These are phyloP conservation scores for Esox lucius DNA, from an alignment of 2,797 vertebrate species.

Conservation along the genomic window DNA sequence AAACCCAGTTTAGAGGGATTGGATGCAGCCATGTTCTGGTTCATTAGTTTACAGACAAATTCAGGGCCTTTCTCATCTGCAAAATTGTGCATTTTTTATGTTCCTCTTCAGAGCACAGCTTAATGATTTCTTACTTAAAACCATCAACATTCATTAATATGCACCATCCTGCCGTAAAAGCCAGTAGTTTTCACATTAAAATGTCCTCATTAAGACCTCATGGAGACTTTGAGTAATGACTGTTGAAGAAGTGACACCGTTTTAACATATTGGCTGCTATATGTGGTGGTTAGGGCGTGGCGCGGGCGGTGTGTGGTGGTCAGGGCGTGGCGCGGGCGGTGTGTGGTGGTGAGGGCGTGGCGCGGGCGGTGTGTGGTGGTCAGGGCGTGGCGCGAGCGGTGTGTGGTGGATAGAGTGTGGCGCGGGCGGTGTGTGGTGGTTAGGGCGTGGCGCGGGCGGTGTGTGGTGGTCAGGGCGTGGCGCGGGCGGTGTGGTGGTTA, in stretches of 20 bases:
- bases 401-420: too few relatives aligned
- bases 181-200: slow-evolving; percentile 42
- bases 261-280: neutral
- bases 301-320: too few relatives aligned
- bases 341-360: too few relatives aligned
- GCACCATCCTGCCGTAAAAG: slow-evolving; percentile 44
- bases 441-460: too few relatives aligned
- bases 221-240: slow-evolving; percentile 9
- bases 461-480: too few relatives aligned
- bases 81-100: slow-evolving; percentile 14
- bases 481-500: too few relatives aligned
- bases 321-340: too few relatives aligned
- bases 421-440: too few relatives aligned
- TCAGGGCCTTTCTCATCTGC: neutral
- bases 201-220: slow-evolving; percentile 37
- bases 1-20: neutral
- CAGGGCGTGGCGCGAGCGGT: too few relatives aligned
- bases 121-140: slow-evolving; percentile 37
- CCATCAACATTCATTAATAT: slow-evolving; percentile 54
- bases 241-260: neutral
- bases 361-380: too few relatives aligned
- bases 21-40: neutral
- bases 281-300: neutral
- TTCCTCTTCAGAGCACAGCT: slow-evolving; percentile 50
- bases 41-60: neutral